Conservation (phyloP, 2,797 vertebrate genomes). For the Heteromormyrus szaboi region DNA sequence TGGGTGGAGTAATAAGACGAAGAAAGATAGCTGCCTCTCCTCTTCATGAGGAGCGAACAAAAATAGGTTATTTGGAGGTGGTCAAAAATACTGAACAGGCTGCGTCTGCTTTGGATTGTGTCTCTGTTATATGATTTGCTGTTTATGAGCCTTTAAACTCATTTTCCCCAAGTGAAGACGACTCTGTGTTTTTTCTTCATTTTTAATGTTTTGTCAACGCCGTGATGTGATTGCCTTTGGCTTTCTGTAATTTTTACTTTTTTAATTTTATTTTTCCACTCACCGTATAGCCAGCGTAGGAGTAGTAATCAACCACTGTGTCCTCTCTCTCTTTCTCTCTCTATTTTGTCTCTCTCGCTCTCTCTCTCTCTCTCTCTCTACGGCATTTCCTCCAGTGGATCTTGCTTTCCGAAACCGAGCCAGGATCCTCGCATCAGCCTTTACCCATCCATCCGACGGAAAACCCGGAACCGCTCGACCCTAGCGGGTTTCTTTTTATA, state of each 20-base stretch:
- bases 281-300: conserved; percentile 30
- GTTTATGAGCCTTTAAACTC: not conserved
- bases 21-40: conserved; percentile 20
- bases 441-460: not conserved
- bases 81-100: conserved; percentile 7
- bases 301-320: conserved; percentile 32
- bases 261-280: conserved; percentile 9
- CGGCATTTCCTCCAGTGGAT: conserved; percentile 7
- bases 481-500: not conserved
- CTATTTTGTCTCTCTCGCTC: not conserved
- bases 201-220: not conserved
- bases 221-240: conserved; percentile 36
- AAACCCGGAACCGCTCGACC: not conserved
- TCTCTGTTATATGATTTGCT: not conserved
- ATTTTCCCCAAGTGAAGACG: not conserved
- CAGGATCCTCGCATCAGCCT: conserved; percentile 9
- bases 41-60: conserved; percentile 17
- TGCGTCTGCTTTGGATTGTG: not conserved
- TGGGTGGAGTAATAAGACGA: conserved; percentile 23
- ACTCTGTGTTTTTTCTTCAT: conserved; percentile 5
- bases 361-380: not conserved
- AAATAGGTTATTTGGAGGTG: conserved; percentile 18
- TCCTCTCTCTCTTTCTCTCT: not conserved
- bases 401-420: conserved; percentile 6
- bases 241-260: conserved; percentile 17